These are phyloP conservation scores for Belgica antarctica DNA, from an alignment of 2,888 invertebrate genomes.

Conservation along the genomic window DNA sequence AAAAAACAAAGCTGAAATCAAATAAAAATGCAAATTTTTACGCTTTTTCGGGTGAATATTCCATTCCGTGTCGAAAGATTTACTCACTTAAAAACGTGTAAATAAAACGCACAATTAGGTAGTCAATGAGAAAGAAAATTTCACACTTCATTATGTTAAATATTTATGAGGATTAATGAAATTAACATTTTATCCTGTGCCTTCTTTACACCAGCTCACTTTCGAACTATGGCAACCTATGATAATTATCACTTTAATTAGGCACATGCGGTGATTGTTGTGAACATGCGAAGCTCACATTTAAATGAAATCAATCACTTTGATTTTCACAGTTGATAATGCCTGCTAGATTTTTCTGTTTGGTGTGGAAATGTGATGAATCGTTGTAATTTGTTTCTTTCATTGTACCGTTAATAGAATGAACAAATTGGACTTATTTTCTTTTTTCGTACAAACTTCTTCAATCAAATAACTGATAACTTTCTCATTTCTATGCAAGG, in stretches of 20 bases:
- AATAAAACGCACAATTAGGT: conserved; percentile 42
- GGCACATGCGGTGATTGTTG: not conserved
- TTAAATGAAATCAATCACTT: conserved; percentile 36
- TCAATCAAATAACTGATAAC: conserved; percentile 1
- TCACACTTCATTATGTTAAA: not conserved
- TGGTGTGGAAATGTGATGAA: conserved; percentile 12
- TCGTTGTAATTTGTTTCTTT: not conserved
- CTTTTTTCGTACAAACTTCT: not conserved
- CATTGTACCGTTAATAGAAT: conserved; percentile 1
- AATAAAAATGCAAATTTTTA: conserved; percentile 38
- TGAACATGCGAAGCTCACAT: conserved; percentile 1
- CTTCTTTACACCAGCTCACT: not conserved
- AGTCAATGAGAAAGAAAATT: conserved; percentile 34
- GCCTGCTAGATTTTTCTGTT: not conserved
- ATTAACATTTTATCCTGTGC: conserved; percentile 18
- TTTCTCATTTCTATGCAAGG: too few relatives aligned
- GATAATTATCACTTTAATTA: not conserved
- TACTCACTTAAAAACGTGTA: not conserved
- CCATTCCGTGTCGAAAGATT: not conserved
- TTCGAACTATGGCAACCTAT: too few relatives aligned
- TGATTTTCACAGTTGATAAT: not conserved
- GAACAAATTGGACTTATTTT: conserved; percentile 12
- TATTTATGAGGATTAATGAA: conserved; percentile 27
- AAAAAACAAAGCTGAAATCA: conserved; percentile 3
- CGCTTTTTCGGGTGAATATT: not conserved